Evolutionary conservation across 2,888 invertebrate genomes (phyloP).

Genomic region (Lithophane ornitopus): DNA sequence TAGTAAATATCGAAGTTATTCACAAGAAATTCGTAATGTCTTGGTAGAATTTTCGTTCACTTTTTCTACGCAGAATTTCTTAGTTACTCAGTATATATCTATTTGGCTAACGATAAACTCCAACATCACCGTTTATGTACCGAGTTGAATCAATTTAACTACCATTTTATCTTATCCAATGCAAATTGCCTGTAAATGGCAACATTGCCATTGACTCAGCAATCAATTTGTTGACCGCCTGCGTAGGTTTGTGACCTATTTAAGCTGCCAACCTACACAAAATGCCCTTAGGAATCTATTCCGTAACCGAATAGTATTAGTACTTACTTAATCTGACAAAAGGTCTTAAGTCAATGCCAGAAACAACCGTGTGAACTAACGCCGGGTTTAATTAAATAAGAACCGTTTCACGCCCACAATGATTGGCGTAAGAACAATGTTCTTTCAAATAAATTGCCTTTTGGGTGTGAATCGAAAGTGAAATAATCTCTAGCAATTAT

Average conservation of each 20-base stretch:
- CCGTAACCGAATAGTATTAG: conserved; percentile 40
- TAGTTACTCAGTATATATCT: background rate
- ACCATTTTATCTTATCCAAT: conserved; percentile 26
- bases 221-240: conserved; percentile 39
- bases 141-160: background rate
- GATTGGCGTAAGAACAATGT: conserved; percentile 60
- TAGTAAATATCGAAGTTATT: conserved; percentile 34
- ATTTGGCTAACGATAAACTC: background rate
- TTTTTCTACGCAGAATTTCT: conserved; percentile 12
- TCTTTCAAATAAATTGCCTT: conserved; percentile 68
- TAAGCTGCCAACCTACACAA: conserved; percentile 36
- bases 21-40: conserved; percentile 8
- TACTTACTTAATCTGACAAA: conserved; percentile 50
- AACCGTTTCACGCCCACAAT: conserved; percentile 52
- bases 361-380: conserved; percentile 57
- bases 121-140: background rate
- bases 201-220: conserved; percentile 26
- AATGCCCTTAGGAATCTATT: conserved; percentile 45
- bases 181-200: conserved; percentile 24
- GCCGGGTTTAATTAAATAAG: conserved; percentile 53
- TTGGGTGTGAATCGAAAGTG: conserved; percentile 74
- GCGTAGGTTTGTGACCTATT: conserved; percentile 40
- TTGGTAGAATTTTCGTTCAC: background rate
- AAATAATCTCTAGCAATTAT: conserved; percentile 69
- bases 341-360: conserved; percentile 57